Evolutionary conservation across 2,113 vertebrate genomes (phyloP), one percentile per base, ranked within the genome.

Genomic region (Pteropus alecto): DNA sequence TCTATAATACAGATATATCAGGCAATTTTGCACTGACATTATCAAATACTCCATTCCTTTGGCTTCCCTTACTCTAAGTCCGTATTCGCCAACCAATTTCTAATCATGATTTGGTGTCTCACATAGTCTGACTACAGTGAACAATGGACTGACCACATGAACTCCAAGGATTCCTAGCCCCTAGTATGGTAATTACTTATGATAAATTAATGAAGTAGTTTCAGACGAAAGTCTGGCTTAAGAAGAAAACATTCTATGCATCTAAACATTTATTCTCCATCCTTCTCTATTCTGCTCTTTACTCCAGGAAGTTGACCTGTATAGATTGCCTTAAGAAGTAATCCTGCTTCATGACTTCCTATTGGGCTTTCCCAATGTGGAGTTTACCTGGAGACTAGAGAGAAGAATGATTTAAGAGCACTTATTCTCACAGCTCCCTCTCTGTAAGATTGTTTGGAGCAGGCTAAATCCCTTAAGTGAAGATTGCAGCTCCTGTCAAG

Each of bases 241-340:
- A 94, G 35, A n/a, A 85, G 35, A 56, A 83, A 33, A 68, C 73
- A 33, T 13, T 81, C 3, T 84, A 30, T 74, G 15, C 3, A 28
- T 87, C 60, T 83, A 63, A 94, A 84, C 38, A 96, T 88, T 96
- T 68, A 74, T 14, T 89, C 33, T 95, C 21, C 5, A 85, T 9
- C n/a, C 6, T 46, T 84, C 26, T 93, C 56, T 94, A 51, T 7
- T 18, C 5, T 77, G 35, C 2, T 70, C 7, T 96, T 93, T 73
- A 61, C 26, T 92, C 35, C 9, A 68, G 54, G 61, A 91, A 84
- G 12, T n/a, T 70, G n/a, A 79, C 56, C n/a, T 88, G 2, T 30
- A 56, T 28, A 88, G 51, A 41, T 35, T 82, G 19, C 81, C 6
- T 96, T 46, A 73, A 76, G n/a, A 43, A 93, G 74, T 10, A 67